Evolutionary conservation across 2,113 vertebrate species (phyloP), one percentile per base, ranked within the genome.

Genomic region (Heterotilapia buettikoferi): DNA sequence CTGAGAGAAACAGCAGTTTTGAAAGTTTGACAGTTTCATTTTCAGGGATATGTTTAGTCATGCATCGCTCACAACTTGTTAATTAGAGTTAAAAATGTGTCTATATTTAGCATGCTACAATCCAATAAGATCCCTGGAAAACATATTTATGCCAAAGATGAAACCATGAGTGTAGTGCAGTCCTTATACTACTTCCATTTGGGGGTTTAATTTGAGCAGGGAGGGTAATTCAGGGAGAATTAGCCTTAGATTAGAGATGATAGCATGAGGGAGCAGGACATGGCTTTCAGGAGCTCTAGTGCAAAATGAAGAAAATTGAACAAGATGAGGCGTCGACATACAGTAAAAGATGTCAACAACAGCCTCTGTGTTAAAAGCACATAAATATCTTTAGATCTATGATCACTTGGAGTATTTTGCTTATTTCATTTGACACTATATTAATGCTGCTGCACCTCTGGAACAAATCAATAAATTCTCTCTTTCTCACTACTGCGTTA

Each of bases 271-370:
- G 56, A 88, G 86, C 18, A 43, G 85, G 83, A 61, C 2, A 71
- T n/a, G 31, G 84, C 63, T 88, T 84, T 88, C 47, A 78, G 16
- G 26, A 76, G 87, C 84, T 82, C 88, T 80, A 80, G 5, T 54
- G 73, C 13, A 26, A 88, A 87, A 89, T 92, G 54, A 82, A 78
- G 80, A 86, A 84, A 86, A 80, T 36, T 81, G 73, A 84, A 88
- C 66, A 76, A 78, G 63, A 90, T 84, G 76, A 82, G 56, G 53
- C 38, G 80, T 5, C 53, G 80, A 61, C 80, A 80, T 85, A 31
- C 4, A 50, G 16, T 50, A 82, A 88, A 89, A 89, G 21, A 66
- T 84, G 83, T 85, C 59, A 57, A 85, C 52, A 56, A 76, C 56
- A 56, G 79, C 53, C 78, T 84, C 80, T 56, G 66, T 78, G 52